Evolutionary conservation across 2,888 invertebrate species (phyloP).

Genomic region (Alentia gelatinosa): DNA sequence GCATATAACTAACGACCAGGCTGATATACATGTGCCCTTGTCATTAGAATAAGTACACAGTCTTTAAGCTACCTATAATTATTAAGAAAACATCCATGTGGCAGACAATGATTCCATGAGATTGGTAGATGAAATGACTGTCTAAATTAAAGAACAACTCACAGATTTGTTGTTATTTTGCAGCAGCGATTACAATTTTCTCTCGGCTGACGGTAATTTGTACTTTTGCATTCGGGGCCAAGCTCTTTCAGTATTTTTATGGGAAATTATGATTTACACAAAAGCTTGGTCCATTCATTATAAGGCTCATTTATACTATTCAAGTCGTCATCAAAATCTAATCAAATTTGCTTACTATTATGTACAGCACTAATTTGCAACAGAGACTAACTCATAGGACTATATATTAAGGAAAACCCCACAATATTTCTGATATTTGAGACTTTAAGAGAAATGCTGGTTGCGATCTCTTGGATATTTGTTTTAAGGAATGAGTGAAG

Average conservation of each 20-base stretch:
- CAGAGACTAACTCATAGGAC: background rate
- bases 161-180: background rate
- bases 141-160: background rate
- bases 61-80: background rate
- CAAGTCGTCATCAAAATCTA: constrained; percentile 26
- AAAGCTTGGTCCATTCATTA: background rate
- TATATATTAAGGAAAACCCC: background rate
- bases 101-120: background rate
- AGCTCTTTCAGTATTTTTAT: background rate
- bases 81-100: background rate
- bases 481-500: background rate
- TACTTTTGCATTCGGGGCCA: background rate
- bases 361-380: background rate
- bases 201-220: background rate
- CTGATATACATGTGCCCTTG: background rate
- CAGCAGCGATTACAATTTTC: background rate
- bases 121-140: background rate
- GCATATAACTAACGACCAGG: background rate
- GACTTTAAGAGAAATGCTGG: background rate
- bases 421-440: no score
- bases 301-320: background rate
- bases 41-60: background rate
- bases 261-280: background rate
- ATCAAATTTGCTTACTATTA: background rate
- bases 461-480: no score